Percentiles rank a stretch among this genome's conserved stretches.
These are phyloP conservation scores for Opisthocomus hoazin DNA, from an alignment of 2,113 vertebrate genomes.

Conservation along the genomic window DNA sequence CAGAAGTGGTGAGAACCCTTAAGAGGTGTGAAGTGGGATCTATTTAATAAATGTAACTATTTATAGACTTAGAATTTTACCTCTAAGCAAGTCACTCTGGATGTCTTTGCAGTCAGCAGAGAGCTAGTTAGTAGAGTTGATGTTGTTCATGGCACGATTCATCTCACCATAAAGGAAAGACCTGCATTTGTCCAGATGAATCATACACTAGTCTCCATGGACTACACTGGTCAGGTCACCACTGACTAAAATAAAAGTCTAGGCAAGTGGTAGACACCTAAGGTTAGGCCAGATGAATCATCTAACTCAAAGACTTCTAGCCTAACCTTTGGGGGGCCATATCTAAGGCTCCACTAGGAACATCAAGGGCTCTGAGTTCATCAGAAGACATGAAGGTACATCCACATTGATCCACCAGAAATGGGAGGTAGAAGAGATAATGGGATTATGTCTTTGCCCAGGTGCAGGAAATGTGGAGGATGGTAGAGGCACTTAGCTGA, in stretches of 20 bases:
- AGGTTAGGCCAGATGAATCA: conserved; percentile 3
- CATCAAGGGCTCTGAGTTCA: not conserved
- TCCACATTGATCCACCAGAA: not conserved
- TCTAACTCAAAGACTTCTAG: not conserved
- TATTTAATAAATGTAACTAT: not conserved
- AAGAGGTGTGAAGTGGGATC: not conserved
- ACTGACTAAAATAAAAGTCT: not conserved
- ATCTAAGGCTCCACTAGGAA: not conserved
- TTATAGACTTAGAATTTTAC: not conserved
- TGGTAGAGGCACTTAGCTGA: not conserved
- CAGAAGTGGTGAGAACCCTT: not conserved
- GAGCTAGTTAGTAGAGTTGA: not conserved
- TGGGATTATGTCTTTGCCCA: not conserved
- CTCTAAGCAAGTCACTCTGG: not conserved
- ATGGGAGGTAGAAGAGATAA: not conserved
- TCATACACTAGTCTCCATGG: not conserved
- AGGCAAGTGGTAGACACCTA: not conserved
- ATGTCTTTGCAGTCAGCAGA: not conserved
- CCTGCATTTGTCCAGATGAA: not conserved
- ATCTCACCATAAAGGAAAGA: not conserved
- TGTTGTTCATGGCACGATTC: not conserved
- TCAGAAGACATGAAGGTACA: not conserved
- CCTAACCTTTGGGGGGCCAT: not conserved
- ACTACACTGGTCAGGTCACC: not conserved
- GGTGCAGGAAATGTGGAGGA: not conserved